A percentile compares a stretch with the other conserved stretches of the same genome.
Conservation (phyloP, 2,797 vertebrate species). For the Yasuhikotakia modesta region DNA sequence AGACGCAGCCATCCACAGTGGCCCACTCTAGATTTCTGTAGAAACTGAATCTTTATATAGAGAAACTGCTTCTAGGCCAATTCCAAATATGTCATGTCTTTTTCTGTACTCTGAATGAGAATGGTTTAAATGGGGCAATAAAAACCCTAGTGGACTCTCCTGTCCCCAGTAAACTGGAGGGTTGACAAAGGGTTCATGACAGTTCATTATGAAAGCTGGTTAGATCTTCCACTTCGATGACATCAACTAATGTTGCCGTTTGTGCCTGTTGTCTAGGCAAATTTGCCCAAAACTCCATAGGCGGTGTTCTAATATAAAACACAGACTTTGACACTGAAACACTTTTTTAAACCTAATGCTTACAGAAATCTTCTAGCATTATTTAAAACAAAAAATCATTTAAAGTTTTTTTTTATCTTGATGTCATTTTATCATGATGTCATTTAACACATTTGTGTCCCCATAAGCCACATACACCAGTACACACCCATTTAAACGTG, state of each 20-base stretch:
- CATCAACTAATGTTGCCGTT: not conserved
- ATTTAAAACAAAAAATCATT: too few species aligned
- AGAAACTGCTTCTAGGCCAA: constrained; percentile 76
- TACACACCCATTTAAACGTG: constrained; percentile 59
- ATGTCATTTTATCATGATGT: too few species aligned
- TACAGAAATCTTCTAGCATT: not conserved
- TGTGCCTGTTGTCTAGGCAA: not conserved
- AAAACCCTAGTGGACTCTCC: constrained; percentile 24
- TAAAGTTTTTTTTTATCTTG: too few species aligned
- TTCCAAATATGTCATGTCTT: constrained; percentile 46
- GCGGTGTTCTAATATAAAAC: constrained; percentile 18
- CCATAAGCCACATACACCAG: constrained; percentile 53
- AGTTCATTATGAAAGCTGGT: too few species aligned
- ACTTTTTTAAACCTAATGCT: constrained; percentile 35
- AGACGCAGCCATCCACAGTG: constrained; percentile 53
- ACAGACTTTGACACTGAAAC: constrained; percentile 40
- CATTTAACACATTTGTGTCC: too few species aligned
- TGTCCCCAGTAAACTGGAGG: not conserved
- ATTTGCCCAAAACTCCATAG: not conserved
- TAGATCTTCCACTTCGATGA: too few species aligned
- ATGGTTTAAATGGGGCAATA: constrained; percentile 36
- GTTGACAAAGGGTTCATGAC: not conserved
- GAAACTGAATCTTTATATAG: constrained; percentile 77
- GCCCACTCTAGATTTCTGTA: constrained; percentile 67
- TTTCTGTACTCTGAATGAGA: constrained; percentile 13